phyloP scores from a whole-genome alignment of 2,797 vertebrate species.

The Malacoctenus gilli region DNA sequence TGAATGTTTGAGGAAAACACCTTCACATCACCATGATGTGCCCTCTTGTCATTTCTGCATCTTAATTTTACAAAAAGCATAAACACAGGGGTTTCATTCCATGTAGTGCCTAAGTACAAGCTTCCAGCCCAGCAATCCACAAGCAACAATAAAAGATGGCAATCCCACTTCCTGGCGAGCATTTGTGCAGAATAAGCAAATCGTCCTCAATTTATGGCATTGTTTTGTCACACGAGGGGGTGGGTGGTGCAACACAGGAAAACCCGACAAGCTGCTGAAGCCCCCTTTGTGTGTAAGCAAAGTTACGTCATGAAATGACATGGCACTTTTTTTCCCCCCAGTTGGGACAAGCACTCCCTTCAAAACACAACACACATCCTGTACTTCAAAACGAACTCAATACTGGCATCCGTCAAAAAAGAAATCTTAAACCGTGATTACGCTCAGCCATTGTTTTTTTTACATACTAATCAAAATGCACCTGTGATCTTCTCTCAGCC shows the following conservation, averaged over 20 bases:
- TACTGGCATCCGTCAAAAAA: not conserved
- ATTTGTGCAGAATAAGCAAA: conserved; percentile 25
- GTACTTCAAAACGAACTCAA: not conserved
- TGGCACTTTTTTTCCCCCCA: no score
- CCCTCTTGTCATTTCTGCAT: conserved; percentile 3
- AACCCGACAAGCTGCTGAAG: conserved; percentile 41
- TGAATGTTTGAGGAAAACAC: no score
- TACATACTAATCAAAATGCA: conserved; percentile 23
- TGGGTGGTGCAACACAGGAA: conserved; percentile 23
- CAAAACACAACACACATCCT: conserved; percentile 8
- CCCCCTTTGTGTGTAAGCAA: conserved; percentile 33
- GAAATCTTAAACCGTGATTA: conserved; percentile 6
- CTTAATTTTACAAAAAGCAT: not conserved
- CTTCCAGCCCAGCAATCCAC: no score
- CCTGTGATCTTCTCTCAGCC: conserved; percentile 23
- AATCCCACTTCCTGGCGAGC: conserved; percentile 12
- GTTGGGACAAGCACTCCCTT: conserved; percentile 6
- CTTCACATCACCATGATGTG: conserved; percentile 10
- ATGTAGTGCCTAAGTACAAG: not conserved
- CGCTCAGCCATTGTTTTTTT: conserved; percentile 1
- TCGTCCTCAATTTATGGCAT: conserved; percentile 32
- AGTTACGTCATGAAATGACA: conserved; percentile 22
- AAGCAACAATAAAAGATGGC: conserved; percentile 23
- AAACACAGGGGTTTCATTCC: conserved; percentile 7
- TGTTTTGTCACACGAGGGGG: conserved; percentile 33